A percentile compares a stretch with the other conserved stretches of the same genome.
Evolutionary conservation across 2,888 invertebrate genomes (phyloP).

Genomic region (Epistrophe eligans): DNA sequence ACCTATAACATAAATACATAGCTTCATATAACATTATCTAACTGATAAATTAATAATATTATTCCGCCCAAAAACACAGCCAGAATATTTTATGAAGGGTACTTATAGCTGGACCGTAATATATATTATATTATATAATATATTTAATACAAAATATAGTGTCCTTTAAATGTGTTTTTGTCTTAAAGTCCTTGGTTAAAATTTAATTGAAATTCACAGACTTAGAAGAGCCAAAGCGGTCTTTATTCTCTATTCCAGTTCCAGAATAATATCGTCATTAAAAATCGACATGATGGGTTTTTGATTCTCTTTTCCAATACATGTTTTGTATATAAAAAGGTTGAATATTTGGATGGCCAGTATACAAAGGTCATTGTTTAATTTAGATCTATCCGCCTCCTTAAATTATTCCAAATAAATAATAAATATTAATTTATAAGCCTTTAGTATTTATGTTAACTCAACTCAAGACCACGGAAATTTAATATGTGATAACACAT

Average conservation of each 20-base stretch:
- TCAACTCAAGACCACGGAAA: too few relatives aligned
- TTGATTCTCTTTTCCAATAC: background rate
- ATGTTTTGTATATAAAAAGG: background rate
- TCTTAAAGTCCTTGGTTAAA: conserved; percentile 17
- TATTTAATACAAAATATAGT: background rate
- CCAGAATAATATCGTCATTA: background rate
- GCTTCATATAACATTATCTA: background rate
- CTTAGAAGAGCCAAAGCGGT: background rate
- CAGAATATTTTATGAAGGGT: conserved; percentile 56
- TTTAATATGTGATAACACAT: too few relatives aligned
- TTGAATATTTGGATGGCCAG: too few relatives aligned
- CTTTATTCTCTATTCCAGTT: background rate
- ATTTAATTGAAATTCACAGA: conserved; percentile 56
- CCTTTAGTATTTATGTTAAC: too few relatives aligned
- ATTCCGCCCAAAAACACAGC: background rate
- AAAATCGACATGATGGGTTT: background rate
- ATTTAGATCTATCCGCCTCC: too few relatives aligned
- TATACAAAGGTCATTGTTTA: too few relatives aligned
- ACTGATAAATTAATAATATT: conserved; percentile 64
- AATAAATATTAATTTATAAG: too few relatives aligned
- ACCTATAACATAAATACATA: background rate
- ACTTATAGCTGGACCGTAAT: conserved; percentile 34
- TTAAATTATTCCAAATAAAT: too few relatives aligned
- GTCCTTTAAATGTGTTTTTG: conserved; percentile 3
- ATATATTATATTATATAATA: background rate